Evolutionary conservation across 2,113 vertebrate species (phyloP).

Genomic region (Charadrius vociferus): DNA sequence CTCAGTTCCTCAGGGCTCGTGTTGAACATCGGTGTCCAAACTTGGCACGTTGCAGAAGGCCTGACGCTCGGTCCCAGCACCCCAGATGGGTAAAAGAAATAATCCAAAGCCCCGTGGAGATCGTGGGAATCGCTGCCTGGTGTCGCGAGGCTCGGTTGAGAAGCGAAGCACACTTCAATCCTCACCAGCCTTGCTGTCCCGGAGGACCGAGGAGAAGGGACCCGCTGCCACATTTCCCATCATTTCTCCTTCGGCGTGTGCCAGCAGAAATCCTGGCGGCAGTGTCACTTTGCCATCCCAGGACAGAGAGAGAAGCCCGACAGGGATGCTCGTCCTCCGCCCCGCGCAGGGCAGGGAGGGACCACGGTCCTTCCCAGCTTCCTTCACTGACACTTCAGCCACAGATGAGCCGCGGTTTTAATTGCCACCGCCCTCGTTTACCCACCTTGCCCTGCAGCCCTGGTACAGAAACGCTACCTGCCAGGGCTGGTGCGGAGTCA

Average conservation of each 20-base stretch:
- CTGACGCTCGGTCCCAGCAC: background rate
- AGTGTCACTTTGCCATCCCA: fast-evolving
- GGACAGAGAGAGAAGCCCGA: background rate
- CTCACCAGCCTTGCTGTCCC: background rate
- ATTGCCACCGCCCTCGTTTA: background rate
- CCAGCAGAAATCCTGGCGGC: background rate
- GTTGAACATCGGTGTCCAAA: background rate
- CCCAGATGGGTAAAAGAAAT: background rate
- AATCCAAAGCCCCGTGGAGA: background rate
- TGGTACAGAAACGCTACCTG: fast-evolving
- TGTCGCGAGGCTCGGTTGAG: fast-evolving
- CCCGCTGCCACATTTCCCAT: background rate
- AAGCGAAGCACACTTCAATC: background rate
- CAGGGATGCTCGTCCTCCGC: background rate
- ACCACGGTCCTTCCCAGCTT: background rate
- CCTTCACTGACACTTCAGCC: background rate
- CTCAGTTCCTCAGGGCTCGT: background rate
- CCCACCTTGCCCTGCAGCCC: background rate
- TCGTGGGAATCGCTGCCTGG: background rate
- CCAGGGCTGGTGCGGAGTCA: background rate
- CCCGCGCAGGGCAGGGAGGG: background rate
- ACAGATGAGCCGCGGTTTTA: background rate
- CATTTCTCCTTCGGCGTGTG: background rate
- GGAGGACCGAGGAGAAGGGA: background rate
- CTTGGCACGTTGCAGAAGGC: background rate